Percentiles rank a stretch among this genome's conserved stretches.
Evolutionary conservation across 2,113 vertebrate species (phyloP).

Genomic region (Actenoides lindsayi): DNA sequence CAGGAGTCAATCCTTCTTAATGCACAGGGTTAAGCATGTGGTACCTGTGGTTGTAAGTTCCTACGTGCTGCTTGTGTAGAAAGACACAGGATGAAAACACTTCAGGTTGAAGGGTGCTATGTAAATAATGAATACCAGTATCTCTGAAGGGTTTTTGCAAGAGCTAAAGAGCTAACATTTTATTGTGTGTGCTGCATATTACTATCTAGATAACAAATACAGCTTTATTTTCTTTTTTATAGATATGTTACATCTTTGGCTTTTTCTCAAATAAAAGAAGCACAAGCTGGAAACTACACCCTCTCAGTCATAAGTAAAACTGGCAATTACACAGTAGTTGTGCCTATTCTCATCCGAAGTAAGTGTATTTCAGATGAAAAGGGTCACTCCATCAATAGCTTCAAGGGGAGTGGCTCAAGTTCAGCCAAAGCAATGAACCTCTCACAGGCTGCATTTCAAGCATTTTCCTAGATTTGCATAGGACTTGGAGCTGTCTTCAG

Average conservation of each 20-base stretch:
- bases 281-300: constrained; percentile 77
- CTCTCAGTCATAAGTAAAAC: constrained; percentile 70
- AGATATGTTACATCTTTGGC: constrained; percentile 63
- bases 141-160: not conserved
- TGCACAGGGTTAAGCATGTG: not conserved
- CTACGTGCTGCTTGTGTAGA: not conserved
- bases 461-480: not conserved
- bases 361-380: constrained; percentile 40
- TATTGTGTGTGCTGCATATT: not conserved
- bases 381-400: not conserved
- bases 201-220: not conserved
- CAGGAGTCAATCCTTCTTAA: not conserved
- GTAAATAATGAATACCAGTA: not conserved
- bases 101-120: not conserved
- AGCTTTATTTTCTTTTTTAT: constrained; percentile 55
- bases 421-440: not conserved
- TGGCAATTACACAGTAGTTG: constrained; percentile 63
- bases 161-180: not conserved
- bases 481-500: not conserved
- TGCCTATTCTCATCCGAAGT: constrained; percentile 79
- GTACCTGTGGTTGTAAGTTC: not conserved
- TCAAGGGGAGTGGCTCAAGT: not conserved
- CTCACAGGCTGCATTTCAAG: not conserved
- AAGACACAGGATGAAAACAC: not conserved
- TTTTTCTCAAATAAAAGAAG: constrained; percentile 73